Conservation (phyloP, 2,888 invertebrate genomes). For the Petrolisthes cinctipes region DNA sequence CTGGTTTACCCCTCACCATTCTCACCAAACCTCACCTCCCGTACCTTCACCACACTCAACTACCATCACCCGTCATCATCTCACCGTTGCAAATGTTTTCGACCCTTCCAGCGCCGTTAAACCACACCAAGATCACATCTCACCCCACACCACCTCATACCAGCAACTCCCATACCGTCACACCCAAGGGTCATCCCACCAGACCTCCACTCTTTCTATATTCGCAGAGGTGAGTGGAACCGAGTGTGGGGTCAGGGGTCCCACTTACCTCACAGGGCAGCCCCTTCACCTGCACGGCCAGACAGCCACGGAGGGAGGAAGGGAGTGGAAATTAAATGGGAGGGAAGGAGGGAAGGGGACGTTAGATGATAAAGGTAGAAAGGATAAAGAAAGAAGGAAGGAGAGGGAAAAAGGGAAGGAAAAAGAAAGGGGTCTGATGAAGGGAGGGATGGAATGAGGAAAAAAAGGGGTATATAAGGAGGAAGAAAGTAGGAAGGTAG, state of each 20-base stretch:
- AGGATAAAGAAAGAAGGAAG: neutral
- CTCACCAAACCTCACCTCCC: neutral
- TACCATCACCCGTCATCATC: neutral
- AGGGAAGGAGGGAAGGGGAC: neutral
- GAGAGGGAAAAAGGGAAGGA: neutral
- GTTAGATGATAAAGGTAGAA: too few relatives aligned
- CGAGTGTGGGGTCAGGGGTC: constrained; percentile 20
- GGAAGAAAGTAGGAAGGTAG: neutral
- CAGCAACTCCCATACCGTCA: neutral
- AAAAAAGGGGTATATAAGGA: neutral
- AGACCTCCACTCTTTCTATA: neutral
- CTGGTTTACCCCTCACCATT: neutral
- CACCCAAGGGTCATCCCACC: neutral
- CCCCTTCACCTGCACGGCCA: neutral
- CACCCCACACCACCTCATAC: neutral
- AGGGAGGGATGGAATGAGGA: neutral
- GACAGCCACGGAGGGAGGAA: neutral
- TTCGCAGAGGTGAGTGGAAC: constrained; percentile 17
- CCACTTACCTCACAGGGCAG: constrained; percentile 25
- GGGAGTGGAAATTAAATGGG: neutral
- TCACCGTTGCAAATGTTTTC: neutral
- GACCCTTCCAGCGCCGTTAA: neutral
- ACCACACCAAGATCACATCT: neutral
- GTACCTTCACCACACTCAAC: neutral
- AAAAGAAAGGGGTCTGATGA: neutral